A percentile compares a stretch with the other conserved stretches of the same genome.
These are phyloP conservation scores for Acanthornis magna DNA, from an alignment of 2,797 vertebrate genomes.

Conservation along the genomic window DNA sequence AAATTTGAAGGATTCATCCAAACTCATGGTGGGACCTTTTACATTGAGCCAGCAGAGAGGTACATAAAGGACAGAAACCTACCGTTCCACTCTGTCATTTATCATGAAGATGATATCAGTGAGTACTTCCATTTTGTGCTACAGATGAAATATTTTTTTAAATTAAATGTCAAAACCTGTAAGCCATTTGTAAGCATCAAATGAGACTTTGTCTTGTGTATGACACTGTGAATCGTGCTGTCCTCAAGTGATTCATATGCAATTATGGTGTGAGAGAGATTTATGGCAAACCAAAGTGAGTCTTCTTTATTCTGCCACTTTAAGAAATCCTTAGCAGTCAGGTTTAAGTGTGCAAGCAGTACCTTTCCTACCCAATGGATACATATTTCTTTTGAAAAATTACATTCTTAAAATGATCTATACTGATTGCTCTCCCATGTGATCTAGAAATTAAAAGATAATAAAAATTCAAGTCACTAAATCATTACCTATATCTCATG, in stretches of 20 bases:
- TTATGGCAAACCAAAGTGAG: not conserved
- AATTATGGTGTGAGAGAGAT: not conserved
- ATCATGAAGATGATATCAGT: constrained; percentile 97
- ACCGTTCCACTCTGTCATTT: constrained; percentile 95
- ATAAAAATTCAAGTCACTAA: not conserved
- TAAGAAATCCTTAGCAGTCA: not conserved
- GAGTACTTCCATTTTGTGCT: constrained; percentile 73
- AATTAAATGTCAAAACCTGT: not conserved
- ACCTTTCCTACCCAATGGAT: not conserved
- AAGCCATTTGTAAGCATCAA: not conserved
- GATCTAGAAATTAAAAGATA: not conserved
- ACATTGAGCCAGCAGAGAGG: constrained; percentile 93
- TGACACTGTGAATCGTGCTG: not conserved
- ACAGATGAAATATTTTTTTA: not conserved
- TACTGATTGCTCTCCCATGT: not conserved
- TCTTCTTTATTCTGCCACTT: not conserved
- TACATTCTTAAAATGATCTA: not conserved
- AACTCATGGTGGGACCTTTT: constrained; percentile 90
- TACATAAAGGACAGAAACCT: constrained; percentile 84
- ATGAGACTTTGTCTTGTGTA: not conserved
- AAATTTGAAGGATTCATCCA: constrained; percentile 97
- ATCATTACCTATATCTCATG: rapidly evolving
- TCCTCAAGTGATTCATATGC: not conserved
- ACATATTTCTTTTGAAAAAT: not conserved
- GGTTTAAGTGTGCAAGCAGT: not conserved